These are phyloP conservation scores for Macrotis lagotis DNA, from an alignment of 2,113 vertebrate species.

Conservation along the genomic window DNA sequence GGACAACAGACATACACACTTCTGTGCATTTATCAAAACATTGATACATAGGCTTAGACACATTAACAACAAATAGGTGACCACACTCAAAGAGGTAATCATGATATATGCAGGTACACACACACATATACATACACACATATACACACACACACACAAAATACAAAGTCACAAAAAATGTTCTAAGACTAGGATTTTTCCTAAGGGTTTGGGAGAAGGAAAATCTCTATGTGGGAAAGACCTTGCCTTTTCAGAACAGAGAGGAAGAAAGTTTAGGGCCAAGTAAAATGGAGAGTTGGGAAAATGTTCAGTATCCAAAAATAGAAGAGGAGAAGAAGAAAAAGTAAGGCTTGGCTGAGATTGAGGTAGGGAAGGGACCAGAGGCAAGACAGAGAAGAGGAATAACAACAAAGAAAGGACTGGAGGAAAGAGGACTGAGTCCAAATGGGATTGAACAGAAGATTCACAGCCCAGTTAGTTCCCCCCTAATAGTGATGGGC, in stretches of 20 bases:
- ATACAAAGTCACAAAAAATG: background rate
- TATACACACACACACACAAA: background rate
- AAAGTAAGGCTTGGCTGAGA: background rate
- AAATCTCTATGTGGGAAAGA: background rate
- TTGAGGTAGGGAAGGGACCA: background rate
- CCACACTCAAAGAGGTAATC: background rate
- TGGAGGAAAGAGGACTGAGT: background rate
- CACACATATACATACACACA: no score
- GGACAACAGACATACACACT: background rate
- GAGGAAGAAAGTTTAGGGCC: background rate
- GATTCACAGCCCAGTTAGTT: background rate
- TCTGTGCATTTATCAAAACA: background rate
- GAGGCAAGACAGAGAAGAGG: background rate
- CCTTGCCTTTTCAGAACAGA: background rate
- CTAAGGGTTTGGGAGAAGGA: background rate
- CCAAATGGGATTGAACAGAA: background rate
- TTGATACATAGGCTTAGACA: background rate
- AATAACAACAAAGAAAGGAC: background rate
- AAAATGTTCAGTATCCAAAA: background rate
- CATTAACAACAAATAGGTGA: background rate
- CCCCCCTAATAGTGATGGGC: background rate
- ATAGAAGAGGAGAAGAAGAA: background rate
- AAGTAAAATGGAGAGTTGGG: background rate
- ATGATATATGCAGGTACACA: no score
- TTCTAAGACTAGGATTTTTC: background rate